Evolutionary conservation across 2,113 vertebrate species (phyloP).

Genomic region (Fregetta grallaria): DNA sequence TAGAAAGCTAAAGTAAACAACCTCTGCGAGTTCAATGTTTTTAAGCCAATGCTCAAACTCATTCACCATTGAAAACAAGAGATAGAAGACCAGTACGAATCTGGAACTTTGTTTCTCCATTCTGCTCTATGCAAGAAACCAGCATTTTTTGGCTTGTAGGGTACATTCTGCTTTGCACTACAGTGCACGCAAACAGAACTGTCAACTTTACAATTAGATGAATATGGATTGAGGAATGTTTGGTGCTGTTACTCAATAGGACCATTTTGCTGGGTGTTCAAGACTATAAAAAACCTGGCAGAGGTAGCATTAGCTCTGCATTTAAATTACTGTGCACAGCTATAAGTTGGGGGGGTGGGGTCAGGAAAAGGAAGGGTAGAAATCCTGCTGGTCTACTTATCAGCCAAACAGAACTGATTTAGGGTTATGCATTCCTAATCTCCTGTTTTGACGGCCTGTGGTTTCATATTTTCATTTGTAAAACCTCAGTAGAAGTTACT

Average conservation of each 20-base stretch:
- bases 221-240: slow-evolving; percentile 20
- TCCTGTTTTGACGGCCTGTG: slow-evolving; percentile 14
- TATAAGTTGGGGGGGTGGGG: neutral
- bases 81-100: neutral
- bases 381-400: slow-evolving; percentile 33
- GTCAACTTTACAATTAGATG: slow-evolving; percentile 28
- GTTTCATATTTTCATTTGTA: slow-evolving; percentile 25
- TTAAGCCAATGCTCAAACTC: neutral
- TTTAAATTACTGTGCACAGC: slow-evolving; percentile 24
- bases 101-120: neutral
- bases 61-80: neutral
- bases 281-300: slow-evolving; percentile 29
- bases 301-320: slow-evolving; percentile 19
- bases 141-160: neutral
- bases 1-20: neutral
- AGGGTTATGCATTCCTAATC: neutral
- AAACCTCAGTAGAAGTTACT: neutral
- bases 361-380: neutral
- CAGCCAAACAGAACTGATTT: slow-evolving; percentile 2
- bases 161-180: neutral
- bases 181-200: neutral
- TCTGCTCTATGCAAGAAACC: neutral
- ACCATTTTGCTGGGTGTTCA: slow-evolving; percentile 12
- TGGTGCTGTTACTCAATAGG: slow-evolving; percentile 14
- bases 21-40: neutral